Evolutionary conservation across 2,888 invertebrate genomes (phyloP), one percentile per base, ranked within the genome.

Genomic region (Phlogophora meticulosa): DNA sequence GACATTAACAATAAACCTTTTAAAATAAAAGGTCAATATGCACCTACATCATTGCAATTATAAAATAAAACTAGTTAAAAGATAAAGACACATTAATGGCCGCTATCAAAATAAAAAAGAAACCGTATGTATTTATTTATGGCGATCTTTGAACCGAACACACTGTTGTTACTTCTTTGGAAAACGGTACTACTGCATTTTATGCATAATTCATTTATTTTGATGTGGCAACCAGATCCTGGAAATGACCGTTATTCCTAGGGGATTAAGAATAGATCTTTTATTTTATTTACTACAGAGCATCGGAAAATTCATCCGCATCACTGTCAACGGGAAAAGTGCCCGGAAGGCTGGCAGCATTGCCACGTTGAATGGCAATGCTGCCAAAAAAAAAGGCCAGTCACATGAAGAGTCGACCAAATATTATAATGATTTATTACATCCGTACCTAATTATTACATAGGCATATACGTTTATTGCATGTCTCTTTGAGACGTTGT

Each of bases 101-200:
- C 15, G 9, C 24, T 22, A 34, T 24, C 10, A 36, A 53, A 55
- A 55, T 38, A 63, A 49, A 62, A 62, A 49, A 11, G 10, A 22
- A 38, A 36, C 36, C 9, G 38, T 38, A 7, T 42, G 22, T 15
- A 28, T 42, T 10, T n/a, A 62, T 55, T 43, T 24, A 60, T 34
- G 17, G 9, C 13, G 48, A 64, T 43, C 55, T 72, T 38, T 72
- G 42, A 55, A 32, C 48, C 48, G 32, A 32, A 48, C 17, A 63
- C 17, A 4, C 4, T 15, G 22, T 22, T 43, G 38, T 28, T 24
- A 20, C 2, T 51, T 42, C 40, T 32, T 40, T 17, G 15, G 2
- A 7, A 34, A 45, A 40, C 34, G 38, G 38, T 20, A 40, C 49
- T 13, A 5, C n/a, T 51, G 71, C 61, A 51, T 40, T 70, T 60